Conservation (phyloP, 2,888 invertebrate genomes). For the Melolontha melolontha region DNA sequence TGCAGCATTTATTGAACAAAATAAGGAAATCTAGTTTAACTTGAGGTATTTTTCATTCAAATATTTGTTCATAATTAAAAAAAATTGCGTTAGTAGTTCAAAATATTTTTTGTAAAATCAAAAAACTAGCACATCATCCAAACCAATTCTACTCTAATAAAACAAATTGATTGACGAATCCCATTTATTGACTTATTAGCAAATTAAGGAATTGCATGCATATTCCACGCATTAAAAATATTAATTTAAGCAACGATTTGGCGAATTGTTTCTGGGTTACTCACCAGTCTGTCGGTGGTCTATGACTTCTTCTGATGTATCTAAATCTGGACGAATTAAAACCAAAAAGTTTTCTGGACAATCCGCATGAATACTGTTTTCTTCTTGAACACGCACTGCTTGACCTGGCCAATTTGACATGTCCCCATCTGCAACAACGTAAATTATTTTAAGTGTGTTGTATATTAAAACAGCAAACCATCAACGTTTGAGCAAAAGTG, state of each 20-base stretch:
- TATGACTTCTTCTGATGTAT: slow-evolving; percentile 11
- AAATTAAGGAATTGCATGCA: not conserved
- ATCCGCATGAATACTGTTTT: not conserved
- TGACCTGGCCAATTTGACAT: slow-evolving; percentile 29
- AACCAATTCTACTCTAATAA: not conserved
- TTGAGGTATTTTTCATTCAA: too few relatives aligned
- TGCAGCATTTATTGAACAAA: too few relatives aligned
- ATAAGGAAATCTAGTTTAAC: too few relatives aligned
- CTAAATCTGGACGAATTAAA: slow-evolving; percentile 25
- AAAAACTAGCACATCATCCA: too few relatives aligned
- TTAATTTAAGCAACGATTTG: not conserved
- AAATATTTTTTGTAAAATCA: too few relatives aligned
- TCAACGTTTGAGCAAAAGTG: too few relatives aligned
- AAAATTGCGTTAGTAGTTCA: too few relatives aligned
- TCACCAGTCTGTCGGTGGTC: slow-evolving; percentile 23
- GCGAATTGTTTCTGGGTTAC: slow-evolving; percentile 20
- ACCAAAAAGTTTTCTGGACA: slow-evolving; percentile 22
- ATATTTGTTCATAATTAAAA: too few relatives aligned
- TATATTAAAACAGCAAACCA: too few relatives aligned
- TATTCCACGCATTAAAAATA: not conserved
- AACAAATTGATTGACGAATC: not conserved
- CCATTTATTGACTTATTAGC: slow-evolving; percentile 2
- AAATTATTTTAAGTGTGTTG: not conserved
- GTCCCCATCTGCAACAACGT: slow-evolving; percentile 2
- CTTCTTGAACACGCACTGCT: slow-evolving; percentile 5